Conservation (phyloP, 1,140 invertebrate species). For the Theocolax elegans region DNA sequence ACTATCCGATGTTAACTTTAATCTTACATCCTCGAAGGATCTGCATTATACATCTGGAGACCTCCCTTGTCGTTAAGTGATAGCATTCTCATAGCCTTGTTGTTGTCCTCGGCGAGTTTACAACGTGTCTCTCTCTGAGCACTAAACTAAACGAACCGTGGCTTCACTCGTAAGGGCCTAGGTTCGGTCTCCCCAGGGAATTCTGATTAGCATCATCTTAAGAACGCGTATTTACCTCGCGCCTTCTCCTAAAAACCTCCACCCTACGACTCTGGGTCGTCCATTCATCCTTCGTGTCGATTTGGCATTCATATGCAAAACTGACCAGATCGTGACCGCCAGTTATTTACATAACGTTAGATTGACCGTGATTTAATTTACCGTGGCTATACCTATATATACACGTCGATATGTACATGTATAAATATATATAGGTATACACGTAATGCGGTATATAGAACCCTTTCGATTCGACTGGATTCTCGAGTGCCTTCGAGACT, state of each 20-base stretch:
- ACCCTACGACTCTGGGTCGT: too few species aligned
- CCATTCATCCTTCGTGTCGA: constrained; percentile 46
- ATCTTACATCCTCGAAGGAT: not conserved
- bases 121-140: constrained; percentile 35
- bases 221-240: constrained; percentile 40
- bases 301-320: constrained; percentile 67
- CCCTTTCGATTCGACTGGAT: too few species aligned
- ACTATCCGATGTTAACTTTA: not conserved
- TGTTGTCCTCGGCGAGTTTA: constrained; percentile 19
- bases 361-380: constrained; percentile 67
- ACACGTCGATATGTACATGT: not conserved
- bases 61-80: constrained; percentile 29
- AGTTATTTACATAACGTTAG: constrained; percentile 67
- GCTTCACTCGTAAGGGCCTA: not conserved
- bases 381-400: constrained; percentile 17
- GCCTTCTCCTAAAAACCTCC: too few species aligned
- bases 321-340: constrained; percentile 61
- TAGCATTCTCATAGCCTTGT: not conserved
- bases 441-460: too few species aligned
- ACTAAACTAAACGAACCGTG: constrained; percentile 61
- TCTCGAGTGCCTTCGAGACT: constrained; percentile 19
- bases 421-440: not conserved
- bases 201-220: constrained; percentile 64
- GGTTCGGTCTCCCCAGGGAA: constrained; percentile 29
- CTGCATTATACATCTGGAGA: constrained; percentile 3